These are phyloP conservation scores for Plebejus argus DNA, from an alignment of 2,888 invertebrate genomes.

Conservation along the genomic window DNA sequence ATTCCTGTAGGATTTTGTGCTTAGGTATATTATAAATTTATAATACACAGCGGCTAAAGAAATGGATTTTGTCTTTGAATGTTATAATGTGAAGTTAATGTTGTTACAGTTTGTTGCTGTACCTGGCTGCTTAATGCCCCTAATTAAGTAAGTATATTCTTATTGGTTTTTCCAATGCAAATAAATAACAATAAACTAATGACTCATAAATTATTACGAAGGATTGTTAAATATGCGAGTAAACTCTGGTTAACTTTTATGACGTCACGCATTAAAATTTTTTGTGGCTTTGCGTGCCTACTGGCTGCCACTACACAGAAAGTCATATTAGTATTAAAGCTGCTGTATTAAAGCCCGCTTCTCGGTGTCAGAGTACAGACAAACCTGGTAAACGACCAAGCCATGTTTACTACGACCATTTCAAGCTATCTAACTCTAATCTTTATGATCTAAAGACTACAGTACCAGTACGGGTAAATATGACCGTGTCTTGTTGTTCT, in stretches of 20 bases:
- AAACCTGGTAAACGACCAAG: background rate
- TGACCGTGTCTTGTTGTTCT: background rate
- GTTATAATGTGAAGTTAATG: too few relatives aligned
- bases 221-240: background rate
- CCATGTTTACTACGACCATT: background rate
- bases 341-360: background rate
- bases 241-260: background rate
- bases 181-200: background rate
- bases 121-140: too few relatives aligned
- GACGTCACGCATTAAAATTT: background rate
- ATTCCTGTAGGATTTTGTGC: too few relatives aligned
- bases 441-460: background rate
- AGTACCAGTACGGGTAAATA: background rate
- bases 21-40: too few relatives aligned
- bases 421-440: background rate
- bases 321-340: background rate
- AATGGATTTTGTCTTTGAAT: too few relatives aligned
- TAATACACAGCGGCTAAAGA: too few relatives aligned
- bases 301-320: background rate
- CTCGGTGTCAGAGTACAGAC: background rate
- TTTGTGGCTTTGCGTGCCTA: background rate
- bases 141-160: background rate
- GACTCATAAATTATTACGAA: background rate
- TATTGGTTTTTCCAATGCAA: background rate
- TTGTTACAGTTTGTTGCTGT: too few relatives aligned